Base-by-base conservation (phyloP, 2,797 vertebrate genomes). In the Amazona finschi region DNA sequence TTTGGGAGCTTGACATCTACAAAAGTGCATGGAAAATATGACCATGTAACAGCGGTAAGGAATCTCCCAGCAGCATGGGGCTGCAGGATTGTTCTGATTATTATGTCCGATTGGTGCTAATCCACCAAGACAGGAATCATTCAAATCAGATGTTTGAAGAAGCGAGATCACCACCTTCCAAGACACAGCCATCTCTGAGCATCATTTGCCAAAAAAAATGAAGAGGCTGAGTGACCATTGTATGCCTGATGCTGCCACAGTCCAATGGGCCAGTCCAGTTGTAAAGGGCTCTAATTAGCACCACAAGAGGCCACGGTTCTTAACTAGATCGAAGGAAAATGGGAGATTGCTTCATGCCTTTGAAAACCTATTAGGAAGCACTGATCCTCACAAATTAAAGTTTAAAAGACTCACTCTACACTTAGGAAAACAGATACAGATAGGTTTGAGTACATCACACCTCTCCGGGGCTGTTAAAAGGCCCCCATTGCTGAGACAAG, bases 341-440 rank as follows among this genome's bases (percentile, higher is more conserved):
- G 67, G 55, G 73, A 89, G n/a, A 75, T 90, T 66, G 9, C 72
- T 83, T 74, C 38, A 21, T 88, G 90, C 70, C 80, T 94, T 72
- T 92, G 89, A 88, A 94, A 95, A 87, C 64, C 76, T 89, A 89
- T 93, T 89, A 93, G 61, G 77, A 91, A 87, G 13, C 80, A 89
- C 3, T 62, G 77, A 95, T 92, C 64, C 17, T 89, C 58, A 44
- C 69, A 92, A 94, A 88, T 89, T 44, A 50, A 95, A 79, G 76
- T 95, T 79, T 85, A 87, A 92, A 94, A 71, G 78, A 85, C 67
- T 89, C 88, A 67, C 83, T 64, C 31, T 88, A 88, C n/a, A 31
- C 47, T 77, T 87, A 80, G 70, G 91, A 87, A 90, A 90, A 80
- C 60, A 92, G 69, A 88, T 38, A 79, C 25, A 90, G 67, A 61